These are phyloP conservation scores for Apodemia duryi DNA, from an alignment of 2,888 invertebrate genomes.

Conservation along the genomic window DNA sequence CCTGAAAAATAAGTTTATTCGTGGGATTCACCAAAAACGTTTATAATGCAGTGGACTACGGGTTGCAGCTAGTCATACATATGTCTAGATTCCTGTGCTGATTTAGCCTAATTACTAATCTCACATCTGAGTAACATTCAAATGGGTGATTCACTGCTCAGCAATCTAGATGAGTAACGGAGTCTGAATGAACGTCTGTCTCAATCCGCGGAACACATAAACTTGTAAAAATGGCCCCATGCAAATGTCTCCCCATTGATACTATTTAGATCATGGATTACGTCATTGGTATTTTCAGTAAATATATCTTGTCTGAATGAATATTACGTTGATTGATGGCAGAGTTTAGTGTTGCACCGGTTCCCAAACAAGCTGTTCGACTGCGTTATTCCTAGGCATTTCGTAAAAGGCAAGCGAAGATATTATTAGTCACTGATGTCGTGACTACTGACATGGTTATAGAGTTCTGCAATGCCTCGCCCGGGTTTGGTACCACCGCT, in stretches of 20 bases:
- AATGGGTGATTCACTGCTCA: neutral
- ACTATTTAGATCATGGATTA: neutral
- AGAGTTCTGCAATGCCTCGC: no score
- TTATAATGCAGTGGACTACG: no score
- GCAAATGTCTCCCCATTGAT: slow-evolving; percentile 9
- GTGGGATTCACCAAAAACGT: no score
- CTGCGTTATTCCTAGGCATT: no score
- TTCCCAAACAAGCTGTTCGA: no score
- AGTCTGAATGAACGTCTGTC: slow-evolving; percentile 4
- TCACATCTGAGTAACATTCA: neutral
- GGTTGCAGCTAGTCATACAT: neutral
- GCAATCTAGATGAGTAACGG: slow-evolving; percentile 6
- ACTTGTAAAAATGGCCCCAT: neutral
- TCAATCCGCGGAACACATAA: slow-evolving; percentile 3
- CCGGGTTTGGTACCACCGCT: no score
- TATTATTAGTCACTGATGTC: no score
- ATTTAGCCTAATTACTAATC: neutral
- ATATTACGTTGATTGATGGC: no score
- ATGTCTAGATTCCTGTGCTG: neutral
- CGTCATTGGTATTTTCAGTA: neutral
- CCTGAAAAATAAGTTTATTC: no score
- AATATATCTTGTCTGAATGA: neutral
- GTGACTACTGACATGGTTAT: no score
- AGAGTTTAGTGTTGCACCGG: no score
- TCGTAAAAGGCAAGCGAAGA: no score